Base-by-base conservation (phyloP, 2,797 vertebrate genomes). In the Pseudotriccus pelzelni region DNA sequence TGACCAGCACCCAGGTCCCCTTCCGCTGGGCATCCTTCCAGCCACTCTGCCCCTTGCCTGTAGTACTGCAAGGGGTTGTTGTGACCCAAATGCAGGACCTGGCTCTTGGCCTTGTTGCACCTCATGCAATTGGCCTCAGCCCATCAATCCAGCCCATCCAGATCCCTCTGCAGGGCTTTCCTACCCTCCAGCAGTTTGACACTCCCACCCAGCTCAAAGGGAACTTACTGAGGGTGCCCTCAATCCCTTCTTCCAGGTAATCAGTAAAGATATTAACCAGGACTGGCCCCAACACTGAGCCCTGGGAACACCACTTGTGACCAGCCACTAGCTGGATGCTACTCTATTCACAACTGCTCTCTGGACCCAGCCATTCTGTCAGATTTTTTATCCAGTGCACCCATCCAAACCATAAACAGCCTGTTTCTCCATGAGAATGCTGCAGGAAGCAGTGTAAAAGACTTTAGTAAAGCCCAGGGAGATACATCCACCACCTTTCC, bases 81-180 rank as follows among this genome's bases (percentile, higher is more conserved):
- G 58, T 64, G 21, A 50, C 44, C 37, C 37, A 39, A 12, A 34
- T 17, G 18, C 30, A 64, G 58, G 58, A 77, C 44, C 18, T 0
- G 0, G 18, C 20, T 25, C 9, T 52, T 58, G 43, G 32, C 2
- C 0, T 10, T 58, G 58, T 25, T 77, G 14, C 30, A 20, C 21
- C 8, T 52, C 8, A 7, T 4, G 12, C 4, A 15, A 0, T 0
- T 41, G 66, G 6, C 11, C 39, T 72, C 6, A 5, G 25, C 43
- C 16, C 20, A 46, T 36, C 7, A 9, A 36, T 36, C 25, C 43
- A 36, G 25, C 41, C 25, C 36, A n/a, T 20, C 52, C 66, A 32
- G 30, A 46, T 46, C 34, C 44, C 13, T 72, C 73, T 72, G 28
- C 80, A 58, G 34, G 66, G 7, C 30, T 58, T 66, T 41, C 50